Evolutionary conservation across 2,797 vertebrate species (phyloP), one percentile per base, ranked within the genome.

Genomic region (Semaprochilodus insignis): DNA sequence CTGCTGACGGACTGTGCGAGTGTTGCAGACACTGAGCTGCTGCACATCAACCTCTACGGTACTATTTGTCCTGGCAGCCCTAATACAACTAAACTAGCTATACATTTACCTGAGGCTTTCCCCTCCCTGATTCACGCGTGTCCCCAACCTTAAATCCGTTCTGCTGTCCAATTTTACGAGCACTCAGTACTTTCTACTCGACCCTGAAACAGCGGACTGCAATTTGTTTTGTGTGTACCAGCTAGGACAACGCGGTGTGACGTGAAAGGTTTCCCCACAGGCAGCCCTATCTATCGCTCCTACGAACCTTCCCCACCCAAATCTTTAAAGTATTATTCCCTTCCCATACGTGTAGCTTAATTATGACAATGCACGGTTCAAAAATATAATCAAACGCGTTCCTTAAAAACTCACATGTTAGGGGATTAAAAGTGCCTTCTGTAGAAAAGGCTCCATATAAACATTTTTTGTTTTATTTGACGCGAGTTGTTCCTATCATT

Each of bases 11-110:
- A 91, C 91, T 90, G 89, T 88, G 89, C 90, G 89, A 91, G 88
- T 87, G 87, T 83, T 86, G 91, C 91, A 92, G 91, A 91, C 92
- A 89, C 87, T 89, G 92, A 91, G 90, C 93, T 92, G 92, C 93
- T 92, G 93, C 93, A 93, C 94, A 92, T 83, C 52, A 59, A 79
- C 81, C 55, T 60, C 83, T 92, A 92, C 91, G 92, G 91, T 90
- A 88, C 88, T 91, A 90, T 87, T 91, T 85, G 88, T 95, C 95
- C 91, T 93, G 66, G 82, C 84, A 94, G 93, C 75, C 54, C 71
- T 70, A 90, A 88, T 83, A 73, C 86, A 83, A 75, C 23, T 74
- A n/a, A n/a, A 40, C 54, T 2, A 40, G 6, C 1, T 1, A 3
- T 21, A 3, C 31, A 36, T 17, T 8, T 8, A 62, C 34, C 44